Percentiles rank a stretch among this genome's conserved stretches.
These are phyloP conservation scores for Cyanistes caeruleus DNA, from an alignment of 2,113 vertebrate genomes.

Conservation along the genomic window DNA sequence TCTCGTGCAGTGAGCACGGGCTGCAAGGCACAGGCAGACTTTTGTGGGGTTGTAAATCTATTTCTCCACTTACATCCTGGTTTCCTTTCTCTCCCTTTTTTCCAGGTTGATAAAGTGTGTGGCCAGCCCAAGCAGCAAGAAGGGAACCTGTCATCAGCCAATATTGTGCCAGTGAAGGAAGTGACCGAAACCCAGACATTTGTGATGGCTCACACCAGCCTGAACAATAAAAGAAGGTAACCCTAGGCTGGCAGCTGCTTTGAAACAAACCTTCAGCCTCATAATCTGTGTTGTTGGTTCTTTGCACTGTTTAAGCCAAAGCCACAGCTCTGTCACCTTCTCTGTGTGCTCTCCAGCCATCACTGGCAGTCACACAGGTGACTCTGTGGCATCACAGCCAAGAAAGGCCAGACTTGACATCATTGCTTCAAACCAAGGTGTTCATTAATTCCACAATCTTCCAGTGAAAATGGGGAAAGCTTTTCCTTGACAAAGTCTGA, in stretches of 20 bases:
- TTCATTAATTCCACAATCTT: not conserved
- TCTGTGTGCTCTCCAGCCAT: not conserved
- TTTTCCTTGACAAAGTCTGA: not conserved
- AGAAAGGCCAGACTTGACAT: not conserved
- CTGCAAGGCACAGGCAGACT: not conserved
- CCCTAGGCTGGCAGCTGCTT: not conserved
- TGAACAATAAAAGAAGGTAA: conserved; percentile 82
- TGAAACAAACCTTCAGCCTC: not conserved
- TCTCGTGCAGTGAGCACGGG: rapidly evolving
- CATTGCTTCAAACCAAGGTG: not conserved
- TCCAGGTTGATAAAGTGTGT: conserved; percentile 91
- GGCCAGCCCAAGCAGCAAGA: conserved; percentile 78
- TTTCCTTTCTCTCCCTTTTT: conserved; percentile 8
- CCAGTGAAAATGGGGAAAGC: not conserved
- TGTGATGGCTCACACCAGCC: conserved; percentile 61
- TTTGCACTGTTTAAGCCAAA: not conserved
- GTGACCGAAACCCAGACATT: conserved; percentile 57
- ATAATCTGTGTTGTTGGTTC: not conserved
- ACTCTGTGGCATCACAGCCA: not conserved
- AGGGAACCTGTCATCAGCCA: conserved; percentile 62
- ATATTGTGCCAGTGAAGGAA: conserved; percentile 60
- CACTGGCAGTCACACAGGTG: not conserved
- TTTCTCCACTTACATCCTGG: not conserved
- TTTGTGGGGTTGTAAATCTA: not conserved
- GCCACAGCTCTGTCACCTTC: not conserved